These are phyloP conservation scores for Helicoverpa zea DNA, from an alignment of 1,140 invertebrate genomes.

Conservation along the genomic window DNA sequence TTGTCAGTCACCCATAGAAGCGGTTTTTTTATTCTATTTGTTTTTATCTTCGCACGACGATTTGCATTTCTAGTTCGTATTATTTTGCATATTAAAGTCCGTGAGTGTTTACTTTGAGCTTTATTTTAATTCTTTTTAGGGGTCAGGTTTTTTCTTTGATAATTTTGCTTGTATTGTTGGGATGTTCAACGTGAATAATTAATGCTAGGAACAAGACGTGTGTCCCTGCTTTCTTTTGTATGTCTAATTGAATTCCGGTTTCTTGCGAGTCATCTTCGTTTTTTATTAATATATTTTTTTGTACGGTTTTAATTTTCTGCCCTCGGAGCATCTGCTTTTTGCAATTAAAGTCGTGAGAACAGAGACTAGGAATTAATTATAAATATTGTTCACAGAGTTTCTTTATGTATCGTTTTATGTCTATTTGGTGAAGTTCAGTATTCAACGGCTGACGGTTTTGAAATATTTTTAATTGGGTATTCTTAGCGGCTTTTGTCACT, in stretches of 20 bases:
- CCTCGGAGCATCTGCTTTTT: constrained; percentile 79
- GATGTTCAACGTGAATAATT: constrained; percentile 75
- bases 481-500: not conserved
- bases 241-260: constrained; percentile 85
- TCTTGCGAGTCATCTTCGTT: constrained; percentile 80
- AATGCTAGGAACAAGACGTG: constrained; percentile 69
- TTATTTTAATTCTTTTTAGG: constrained; percentile 80
- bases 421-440: constrained; percentile 43
- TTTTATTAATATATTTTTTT: constrained; percentile 73
- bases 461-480: constrained; percentile 37
- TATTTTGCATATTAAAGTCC: constrained; percentile 82
- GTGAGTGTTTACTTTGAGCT: constrained; percentile 80
- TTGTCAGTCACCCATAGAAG: constrained; percentile 81
- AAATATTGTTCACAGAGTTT: constrained; percentile 44
- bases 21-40: constrained; percentile 83
- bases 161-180: constrained; percentile 69
- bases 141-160: constrained; percentile 79
- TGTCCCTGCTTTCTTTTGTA: constrained; percentile 81
- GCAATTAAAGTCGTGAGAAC: constrained; percentile 85
- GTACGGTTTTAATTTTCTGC: constrained; percentile 61
- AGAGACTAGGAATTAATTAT: constrained; percentile 75
- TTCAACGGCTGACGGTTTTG: constrained; percentile 27
- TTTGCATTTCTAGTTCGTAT: constrained; percentile 82
- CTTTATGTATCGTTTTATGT: constrained; percentile 16
- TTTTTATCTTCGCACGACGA: constrained; percentile 85